These are phyloP conservation scores for Sminthurides aquaticus DNA, from an alignment of 2,888 invertebrate species.

Conservation along the genomic window DNA sequence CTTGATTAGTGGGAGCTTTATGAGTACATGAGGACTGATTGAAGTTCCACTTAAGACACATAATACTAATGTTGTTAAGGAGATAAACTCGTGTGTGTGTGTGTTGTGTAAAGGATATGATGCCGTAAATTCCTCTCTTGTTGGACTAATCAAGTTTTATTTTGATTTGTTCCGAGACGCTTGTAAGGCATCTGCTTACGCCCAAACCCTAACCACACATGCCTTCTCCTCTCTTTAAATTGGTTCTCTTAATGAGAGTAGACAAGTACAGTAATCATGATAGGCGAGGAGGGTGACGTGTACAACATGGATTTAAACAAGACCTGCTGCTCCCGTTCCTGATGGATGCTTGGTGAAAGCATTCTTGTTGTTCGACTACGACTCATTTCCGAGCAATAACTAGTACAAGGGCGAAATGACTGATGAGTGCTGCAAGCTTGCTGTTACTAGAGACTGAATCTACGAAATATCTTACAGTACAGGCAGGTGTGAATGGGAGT, in stretches of 20 bases:
- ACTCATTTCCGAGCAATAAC: too few species aligned
- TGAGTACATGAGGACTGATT: not conserved
- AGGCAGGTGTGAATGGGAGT: too few species aligned
- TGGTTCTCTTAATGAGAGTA: not conserved
- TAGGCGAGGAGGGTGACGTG: not conserved
- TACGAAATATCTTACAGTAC: too few species aligned
- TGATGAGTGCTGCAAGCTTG: too few species aligned
- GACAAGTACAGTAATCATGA: not conserved
- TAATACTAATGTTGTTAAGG: not conserved
- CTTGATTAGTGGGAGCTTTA: not conserved
- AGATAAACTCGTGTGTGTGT: too few species aligned
- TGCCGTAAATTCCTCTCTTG: too few species aligned
- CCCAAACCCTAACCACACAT: not conserved
- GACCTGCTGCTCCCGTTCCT: not conserved
- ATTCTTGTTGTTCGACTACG: too few species aligned
- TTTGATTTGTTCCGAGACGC: not conserved
- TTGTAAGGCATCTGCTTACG: not conserved
- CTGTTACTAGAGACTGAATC: too few species aligned
- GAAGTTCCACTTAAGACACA: not conserved
- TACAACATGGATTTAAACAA: not conserved
- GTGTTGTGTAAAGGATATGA: too few species aligned
- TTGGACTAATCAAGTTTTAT: not conserved
- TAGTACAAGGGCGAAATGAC: too few species aligned
- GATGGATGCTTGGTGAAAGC: too few species aligned
- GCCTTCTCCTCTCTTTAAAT: not conserved